Evolutionary conservation across 1,140 invertebrate genomes (phyloP).

Genomic region (Drosophila chauvacae): DNA sequence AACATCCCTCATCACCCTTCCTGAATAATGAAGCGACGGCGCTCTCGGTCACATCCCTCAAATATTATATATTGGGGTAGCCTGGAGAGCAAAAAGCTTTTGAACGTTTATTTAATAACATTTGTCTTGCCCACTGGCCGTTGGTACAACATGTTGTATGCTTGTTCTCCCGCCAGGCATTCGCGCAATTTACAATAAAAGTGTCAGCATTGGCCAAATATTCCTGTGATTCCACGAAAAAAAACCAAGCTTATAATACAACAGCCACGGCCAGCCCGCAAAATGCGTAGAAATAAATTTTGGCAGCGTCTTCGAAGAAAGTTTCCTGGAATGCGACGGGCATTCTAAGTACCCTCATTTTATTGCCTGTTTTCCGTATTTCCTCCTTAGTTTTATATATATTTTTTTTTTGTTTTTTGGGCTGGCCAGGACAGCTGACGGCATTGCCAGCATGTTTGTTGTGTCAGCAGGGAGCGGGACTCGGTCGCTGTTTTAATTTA

Average conservation of each 20-base stretch:
- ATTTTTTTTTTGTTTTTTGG: constrained; percentile 16
- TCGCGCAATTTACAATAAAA: constrained; percentile 54
- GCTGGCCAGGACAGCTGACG: constrained; percentile 54
- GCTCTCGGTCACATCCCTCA: constrained; percentile 15
- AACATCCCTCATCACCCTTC: constrained; percentile 35
- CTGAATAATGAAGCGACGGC: constrained; percentile 36
- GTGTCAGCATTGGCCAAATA: constrained; percentile 42
- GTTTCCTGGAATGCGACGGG: constrained; percentile 62
- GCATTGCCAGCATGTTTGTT: constrained; percentile 61
- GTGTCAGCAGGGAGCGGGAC: constrained; percentile 36
- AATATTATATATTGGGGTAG: constrained; percentile 8
- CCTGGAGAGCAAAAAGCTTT: constrained; percentile 24
- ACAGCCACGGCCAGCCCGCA: constrained; percentile 42
- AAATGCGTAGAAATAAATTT: constrained; percentile 64
- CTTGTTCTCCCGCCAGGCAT: constrained; percentile 20
- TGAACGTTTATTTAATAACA: constrained; percentile 58
- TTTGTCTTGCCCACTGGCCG: constrained; percentile 32
- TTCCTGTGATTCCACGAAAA: constrained; percentile 40
- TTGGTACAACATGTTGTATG: constrained; percentile 27
- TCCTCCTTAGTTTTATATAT: neutral
- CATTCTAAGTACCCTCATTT: constrained; percentile 72
- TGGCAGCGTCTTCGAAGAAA: constrained; percentile 29
- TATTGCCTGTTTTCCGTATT: constrained; percentile 36
- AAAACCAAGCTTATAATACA: constrained; percentile 45
- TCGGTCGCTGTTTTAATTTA: constrained; percentile 63